phyloP scores from a whole-genome alignment of 2,888 invertebrate genomes.

The Callimorpha dominula region DNA sequence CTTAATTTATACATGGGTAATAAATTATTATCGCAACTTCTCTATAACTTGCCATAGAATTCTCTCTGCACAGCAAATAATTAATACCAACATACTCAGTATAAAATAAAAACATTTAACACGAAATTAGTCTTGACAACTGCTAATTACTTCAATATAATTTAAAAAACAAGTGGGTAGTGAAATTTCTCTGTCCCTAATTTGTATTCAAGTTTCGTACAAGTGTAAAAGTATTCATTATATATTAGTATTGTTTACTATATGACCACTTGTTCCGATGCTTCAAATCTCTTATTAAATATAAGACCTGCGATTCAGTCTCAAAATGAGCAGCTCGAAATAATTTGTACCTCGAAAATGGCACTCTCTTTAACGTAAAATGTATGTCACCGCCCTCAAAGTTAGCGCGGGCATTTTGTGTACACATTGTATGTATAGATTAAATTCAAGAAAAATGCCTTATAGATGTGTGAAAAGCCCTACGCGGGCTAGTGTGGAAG shows the following conservation, averaged over 20 bases:
- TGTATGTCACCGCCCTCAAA: constrained; percentile 45
- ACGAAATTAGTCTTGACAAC: constrained; percentile 23
- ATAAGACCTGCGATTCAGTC: constrained; percentile 32
- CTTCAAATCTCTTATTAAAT: constrained; percentile 19
- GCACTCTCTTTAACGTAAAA: constrained; percentile 54
- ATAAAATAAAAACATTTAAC: background rate
- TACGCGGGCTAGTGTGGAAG: constrained; percentile 51
- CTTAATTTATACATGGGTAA: constrained; percentile 25
- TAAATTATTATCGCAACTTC: background rate
- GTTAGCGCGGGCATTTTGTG: constrained; percentile 44
- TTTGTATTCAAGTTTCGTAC: background rate
- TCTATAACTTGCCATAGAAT: background rate
- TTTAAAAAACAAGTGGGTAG: constrained; percentile 31
- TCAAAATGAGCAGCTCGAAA: constrained; percentile 55
- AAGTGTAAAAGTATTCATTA: background rate
- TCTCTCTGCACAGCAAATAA: background rate
- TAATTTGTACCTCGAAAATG: constrained; percentile 54
- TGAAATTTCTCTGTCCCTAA: background rate
- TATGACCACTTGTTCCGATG: constrained; percentile 19
- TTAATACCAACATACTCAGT: background rate
- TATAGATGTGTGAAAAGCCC: constrained; percentile 64
- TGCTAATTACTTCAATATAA: constrained; percentile 29
- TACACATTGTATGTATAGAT: constrained; percentile 55
- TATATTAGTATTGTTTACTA: background rate
- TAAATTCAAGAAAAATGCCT: constrained; percentile 72